Evolutionary conservation across 2,888 invertebrate species (phyloP).

Genomic region (Pachycephus smyrnensis): DNA sequence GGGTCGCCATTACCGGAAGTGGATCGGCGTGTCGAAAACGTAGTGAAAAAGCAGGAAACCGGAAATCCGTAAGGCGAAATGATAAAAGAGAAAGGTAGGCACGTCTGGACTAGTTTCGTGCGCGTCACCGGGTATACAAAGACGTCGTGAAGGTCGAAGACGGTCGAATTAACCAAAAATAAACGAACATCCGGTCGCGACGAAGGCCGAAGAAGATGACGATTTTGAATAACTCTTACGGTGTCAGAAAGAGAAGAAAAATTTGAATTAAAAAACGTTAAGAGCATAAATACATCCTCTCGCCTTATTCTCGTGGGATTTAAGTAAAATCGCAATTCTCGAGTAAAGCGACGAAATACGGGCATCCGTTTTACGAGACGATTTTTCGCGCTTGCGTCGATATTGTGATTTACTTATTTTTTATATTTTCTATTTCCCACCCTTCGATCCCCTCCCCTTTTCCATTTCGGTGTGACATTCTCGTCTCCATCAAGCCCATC

Average conservation of each 20-base stretch:
- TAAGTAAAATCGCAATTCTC: neutral
- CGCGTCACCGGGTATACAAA: neutral
- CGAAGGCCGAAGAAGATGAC: neutral
- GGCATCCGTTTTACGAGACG: neutral
- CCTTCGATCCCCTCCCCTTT: neutral
- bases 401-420: neutral
- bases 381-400: neutral
- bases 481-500: constrained; percentile 2
- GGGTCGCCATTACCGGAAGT: neutral
- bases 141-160: neutral
- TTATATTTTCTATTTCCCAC: neutral
- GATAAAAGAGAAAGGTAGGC: neutral
- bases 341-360: neutral
- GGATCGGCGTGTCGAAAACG: neutral
- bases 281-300: neutral
- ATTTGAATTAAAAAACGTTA: neutral
- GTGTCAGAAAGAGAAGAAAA: neutral
- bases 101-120: neutral
- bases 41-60: neutral
- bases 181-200: neutral
- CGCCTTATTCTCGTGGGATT: neutral
- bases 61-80: neutral
- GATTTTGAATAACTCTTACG: neutral
- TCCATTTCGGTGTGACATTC: neutral
- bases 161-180: neutral